These are phyloP conservation scores for Oegoconia quadripuncta DNA, from an alignment of 2,888 invertebrate genomes.

Conservation along the genomic window DNA sequence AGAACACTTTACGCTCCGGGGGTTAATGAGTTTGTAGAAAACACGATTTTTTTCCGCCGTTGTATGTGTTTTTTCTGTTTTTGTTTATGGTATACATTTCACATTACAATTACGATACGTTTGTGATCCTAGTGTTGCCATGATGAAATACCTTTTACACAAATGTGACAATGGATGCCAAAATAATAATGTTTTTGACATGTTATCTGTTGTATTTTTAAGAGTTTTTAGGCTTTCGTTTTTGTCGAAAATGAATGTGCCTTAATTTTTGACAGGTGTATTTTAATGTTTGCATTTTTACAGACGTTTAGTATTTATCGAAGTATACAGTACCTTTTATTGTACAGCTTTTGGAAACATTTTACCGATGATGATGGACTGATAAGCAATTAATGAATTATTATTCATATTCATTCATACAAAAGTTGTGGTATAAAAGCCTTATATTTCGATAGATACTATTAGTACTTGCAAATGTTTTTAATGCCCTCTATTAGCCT, in stretches of 20 bases:
- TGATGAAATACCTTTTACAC: constrained; percentile 28
- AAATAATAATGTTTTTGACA: constrained; percentile 46
- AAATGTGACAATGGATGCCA: constrained; percentile 55
- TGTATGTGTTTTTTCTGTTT: constrained; percentile 1
- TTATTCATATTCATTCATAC: too few species aligned
- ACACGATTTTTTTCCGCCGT: not conserved
- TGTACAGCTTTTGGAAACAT: too few species aligned
- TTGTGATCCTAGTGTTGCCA: constrained; percentile 55
- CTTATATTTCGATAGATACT: too few species aligned
- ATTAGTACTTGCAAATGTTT: too few species aligned
- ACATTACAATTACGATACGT: constrained; percentile 1
- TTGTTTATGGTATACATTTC: constrained; percentile 7
- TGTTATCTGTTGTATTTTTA: constrained; percentile 47
- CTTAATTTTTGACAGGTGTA: constrained; percentile 1
- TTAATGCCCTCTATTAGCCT: not conserved
- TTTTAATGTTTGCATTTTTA: too few species aligned
- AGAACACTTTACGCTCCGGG: not conserved
- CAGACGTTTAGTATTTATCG: too few species aligned
- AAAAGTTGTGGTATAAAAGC: too few species aligned
- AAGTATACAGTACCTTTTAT: too few species aligned
- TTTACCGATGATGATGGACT: too few species aligned
- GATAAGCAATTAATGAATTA: too few species aligned
- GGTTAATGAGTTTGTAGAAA: not conserved
- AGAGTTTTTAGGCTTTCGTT: constrained; percentile 17
- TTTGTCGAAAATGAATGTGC: constrained; percentile 5